Evolutionary conservation across 2,888 invertebrate species (phyloP), one percentile per base, ranked within the genome.

Genomic region (Aphidoletes aphidimyza): DNA sequence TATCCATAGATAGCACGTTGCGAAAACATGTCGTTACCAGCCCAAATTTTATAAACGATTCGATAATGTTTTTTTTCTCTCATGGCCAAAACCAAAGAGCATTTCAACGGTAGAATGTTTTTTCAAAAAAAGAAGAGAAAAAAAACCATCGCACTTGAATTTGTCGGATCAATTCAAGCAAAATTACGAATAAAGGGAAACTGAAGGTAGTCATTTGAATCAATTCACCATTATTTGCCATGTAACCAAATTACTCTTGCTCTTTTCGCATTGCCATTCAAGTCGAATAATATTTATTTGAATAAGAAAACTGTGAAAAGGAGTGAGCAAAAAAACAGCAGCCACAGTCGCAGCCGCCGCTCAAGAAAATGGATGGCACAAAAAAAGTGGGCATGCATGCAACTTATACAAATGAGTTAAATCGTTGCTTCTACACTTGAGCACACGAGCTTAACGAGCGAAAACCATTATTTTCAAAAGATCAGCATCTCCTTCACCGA

Each of bases 191-290:
- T n/a, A 54, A 8, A 54, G 3, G 9, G 9, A 49, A 54, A 17
- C 2, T 19, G 47, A 22, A 54, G 54, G 54, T 54, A 54, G 54
- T 69, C 69, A 69, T 69, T 14, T 30, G 34, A 69, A 69, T 19
- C 30, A n/a, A 69, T 69, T 69, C 69, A 69, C 69, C 69, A 69
- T 69, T 69, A 69, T 69, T 69, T 69, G 69, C 69, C 69, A 69
- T 69, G 69, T 69, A 69, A 69, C 69, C 69, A 69, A 69, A 69
- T 69, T 69, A 30, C 69, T 30, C 34, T 69, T 69, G 69, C 69
- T 69, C 69, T 69, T 69, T 69, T 69, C 34, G 30, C 69, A 22
- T 69, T 30, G 54, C 69, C 69, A 69, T 69, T 69, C 69, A 69
- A 69, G 11, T 69, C 69, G 69, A 69, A 69, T 69, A 69, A 69